Conservation (phyloP, 2,113 vertebrate genomes). For the Anhinga rufa region DNA sequence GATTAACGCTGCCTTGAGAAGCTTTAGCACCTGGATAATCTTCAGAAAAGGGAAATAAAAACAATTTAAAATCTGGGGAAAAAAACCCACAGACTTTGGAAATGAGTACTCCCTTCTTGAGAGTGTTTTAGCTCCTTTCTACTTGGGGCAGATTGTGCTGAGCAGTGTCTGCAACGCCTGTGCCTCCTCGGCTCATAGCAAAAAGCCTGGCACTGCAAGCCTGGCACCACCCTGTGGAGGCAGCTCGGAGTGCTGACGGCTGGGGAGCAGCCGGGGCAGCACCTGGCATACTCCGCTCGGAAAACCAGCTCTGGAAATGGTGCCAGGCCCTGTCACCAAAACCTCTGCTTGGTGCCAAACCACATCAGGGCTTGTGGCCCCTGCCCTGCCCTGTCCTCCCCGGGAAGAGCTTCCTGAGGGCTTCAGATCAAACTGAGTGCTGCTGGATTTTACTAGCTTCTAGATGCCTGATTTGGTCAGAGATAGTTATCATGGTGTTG, state of each 20-base stretch:
- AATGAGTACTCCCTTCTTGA: background rate
- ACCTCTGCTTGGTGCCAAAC: background rate
- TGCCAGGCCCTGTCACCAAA: too few relatives aligned
- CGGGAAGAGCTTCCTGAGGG: background rate
- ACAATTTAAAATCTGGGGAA: background rate
- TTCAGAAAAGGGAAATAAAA: background rate
- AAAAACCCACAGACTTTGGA: background rate
- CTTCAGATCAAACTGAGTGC: background rate
- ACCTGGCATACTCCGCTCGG: background rate
- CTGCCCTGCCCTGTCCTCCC: background rate
- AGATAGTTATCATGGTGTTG: background rate
- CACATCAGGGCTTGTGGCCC: background rate
- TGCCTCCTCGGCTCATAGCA: background rate
- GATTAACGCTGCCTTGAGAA: background rate
- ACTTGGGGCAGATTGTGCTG: background rate
- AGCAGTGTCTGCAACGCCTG: fast-evolving
- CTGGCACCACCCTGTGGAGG: background rate
- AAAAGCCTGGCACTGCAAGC: background rate
- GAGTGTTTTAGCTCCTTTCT: background rate
- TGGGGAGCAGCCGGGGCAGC: background rate
- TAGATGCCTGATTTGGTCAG: background rate
- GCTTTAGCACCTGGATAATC: background rate
- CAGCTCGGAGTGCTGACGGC: background rate
- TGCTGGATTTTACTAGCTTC: background rate
- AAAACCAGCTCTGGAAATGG: background rate